These are phyloP conservation scores for Acanthosepion pharaonis DNA, from an alignment of 2,888 invertebrate genomes.

Conservation along the genomic window DNA sequence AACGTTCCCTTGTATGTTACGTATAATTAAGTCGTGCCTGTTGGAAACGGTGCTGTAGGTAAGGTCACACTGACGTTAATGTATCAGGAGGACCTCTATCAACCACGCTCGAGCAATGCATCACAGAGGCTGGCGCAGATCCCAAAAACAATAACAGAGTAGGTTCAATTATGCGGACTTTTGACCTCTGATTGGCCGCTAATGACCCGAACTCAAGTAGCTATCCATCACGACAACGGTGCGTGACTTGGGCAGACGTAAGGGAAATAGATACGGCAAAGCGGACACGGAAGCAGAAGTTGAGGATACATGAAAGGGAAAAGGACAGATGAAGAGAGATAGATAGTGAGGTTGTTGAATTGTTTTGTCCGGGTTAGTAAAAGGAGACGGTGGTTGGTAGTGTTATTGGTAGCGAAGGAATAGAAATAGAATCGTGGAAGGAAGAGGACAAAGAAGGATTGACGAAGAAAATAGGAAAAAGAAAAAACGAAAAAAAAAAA, in stretches of 20 bases:
- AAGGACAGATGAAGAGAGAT: background rate
- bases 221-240: conserved; percentile 20
- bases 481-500: background rate
- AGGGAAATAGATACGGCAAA: background rate
- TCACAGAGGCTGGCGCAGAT: conserved; percentile 9
- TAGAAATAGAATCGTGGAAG: too few relatives aligned
- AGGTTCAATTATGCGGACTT: conserved; percentile 23
- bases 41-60: background rate
- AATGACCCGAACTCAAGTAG: background rate
- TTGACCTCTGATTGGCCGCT: conserved; percentile 22
- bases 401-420: background rate
- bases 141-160: conserved; percentile 33
- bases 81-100: conserved; percentile 18
- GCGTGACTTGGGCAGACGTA: conserved; percentile 13
- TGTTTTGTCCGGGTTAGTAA: background rate
- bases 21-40: conserved; percentile 33
- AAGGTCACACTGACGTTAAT: conserved; percentile 6
- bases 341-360: background rate
- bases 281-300: background rate
- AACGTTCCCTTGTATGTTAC: background rate
- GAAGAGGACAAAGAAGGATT: background rate
- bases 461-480: background rate
- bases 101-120: background rate
- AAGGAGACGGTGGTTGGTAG: background rate
- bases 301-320: background rate